Evolutionary conservation across 2,888 invertebrate genomes (phyloP), one percentile per base, ranked within the genome.

Genomic region (Pristionchus arcanus): DNA sequence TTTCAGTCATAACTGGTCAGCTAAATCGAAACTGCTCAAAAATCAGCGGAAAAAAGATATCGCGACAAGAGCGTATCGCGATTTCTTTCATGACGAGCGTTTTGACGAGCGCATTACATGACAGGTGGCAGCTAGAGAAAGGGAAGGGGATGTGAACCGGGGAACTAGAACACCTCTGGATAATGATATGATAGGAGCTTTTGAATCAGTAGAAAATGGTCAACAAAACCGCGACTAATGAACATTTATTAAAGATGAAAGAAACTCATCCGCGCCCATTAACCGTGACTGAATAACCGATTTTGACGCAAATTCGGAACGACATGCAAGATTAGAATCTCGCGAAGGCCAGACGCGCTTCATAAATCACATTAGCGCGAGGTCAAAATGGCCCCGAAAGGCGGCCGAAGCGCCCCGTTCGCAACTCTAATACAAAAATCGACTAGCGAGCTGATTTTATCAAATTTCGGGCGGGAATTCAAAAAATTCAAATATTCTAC

Each of bases 101-200:
- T 85, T 85, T 85, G 84, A 85, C 59, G 84, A 55, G 55, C 37
- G 7, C 9, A 34, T 5, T 85, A 85, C 84, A 85, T 85, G 84
- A 85, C 84, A 85, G 59, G 84, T 85, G 84, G 25, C 81, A 81
- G 49, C n/a, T 81, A 53, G 53, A 53, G 81, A 21, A n/a, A 7
- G 16, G n/a, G n/a, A n/a, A 25, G 71, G 2, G 68, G 2, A 25
- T n/a, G n/a, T 9, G 42, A 49, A 49, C 42, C 42, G 42, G 42
- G 9, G 42, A 13, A 49, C 42, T 49, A 49, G 42, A 49, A 49
- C 42, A 49, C 42, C 42, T 49, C 0, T 7, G 9, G 11, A 49
- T 9, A 49, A 9, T 49, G 0, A 13, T 49, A 49, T 49, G 42
- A 49, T 49, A 49, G 42, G 42, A 0, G 42, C 9, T 49, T 49